These are phyloP conservation scores for Oxyruncus cristatus DNA, from an alignment of 2,113 vertebrate genomes.

Conservation along the genomic window DNA sequence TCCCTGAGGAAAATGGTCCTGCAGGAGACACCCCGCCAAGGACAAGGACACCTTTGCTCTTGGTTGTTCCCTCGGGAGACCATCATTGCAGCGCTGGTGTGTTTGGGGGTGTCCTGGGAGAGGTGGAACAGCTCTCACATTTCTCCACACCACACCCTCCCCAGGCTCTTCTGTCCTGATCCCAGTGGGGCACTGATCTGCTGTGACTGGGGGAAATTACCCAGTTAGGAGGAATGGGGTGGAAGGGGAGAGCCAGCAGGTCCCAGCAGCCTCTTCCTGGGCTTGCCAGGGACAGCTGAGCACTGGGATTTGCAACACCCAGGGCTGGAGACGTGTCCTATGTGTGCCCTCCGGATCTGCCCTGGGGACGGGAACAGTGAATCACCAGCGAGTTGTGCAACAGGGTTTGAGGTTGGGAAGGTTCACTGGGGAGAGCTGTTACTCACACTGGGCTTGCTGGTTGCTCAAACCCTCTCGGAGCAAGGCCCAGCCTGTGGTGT, in stretches of 20 bases:
- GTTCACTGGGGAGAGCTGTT: neutral
- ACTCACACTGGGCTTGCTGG: neutral
- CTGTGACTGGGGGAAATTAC: rapidly evolving
- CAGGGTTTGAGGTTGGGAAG: neutral
- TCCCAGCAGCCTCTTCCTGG: neutral
- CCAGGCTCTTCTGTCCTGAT: neutral
- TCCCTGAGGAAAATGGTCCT: rapidly evolving
- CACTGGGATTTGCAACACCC: neutral
- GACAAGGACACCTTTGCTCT: neutral
- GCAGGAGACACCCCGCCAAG: neutral
- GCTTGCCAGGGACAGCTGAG: neutral
- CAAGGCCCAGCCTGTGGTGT: neutral
- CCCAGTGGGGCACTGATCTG: neutral
- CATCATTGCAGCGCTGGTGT: rapidly evolving
- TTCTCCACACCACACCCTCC: neutral
- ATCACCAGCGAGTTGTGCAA: neutral
- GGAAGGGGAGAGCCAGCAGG: neutral
- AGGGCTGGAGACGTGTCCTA: rapidly evolving
- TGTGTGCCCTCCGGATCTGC: neutral
- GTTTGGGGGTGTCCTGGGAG: neutral
- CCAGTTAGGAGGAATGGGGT: neutral
- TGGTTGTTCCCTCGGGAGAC: neutral
- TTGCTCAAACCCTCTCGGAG: neutral
- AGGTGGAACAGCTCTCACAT: neutral
- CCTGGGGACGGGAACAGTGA: neutral